Percentiles rank a stretch among this genome's conserved stretches.
These are phyloP conservation scores for Pholis gunnellus DNA, from an alignment of 2,113 vertebrate species.

Conservation along the genomic window DNA sequence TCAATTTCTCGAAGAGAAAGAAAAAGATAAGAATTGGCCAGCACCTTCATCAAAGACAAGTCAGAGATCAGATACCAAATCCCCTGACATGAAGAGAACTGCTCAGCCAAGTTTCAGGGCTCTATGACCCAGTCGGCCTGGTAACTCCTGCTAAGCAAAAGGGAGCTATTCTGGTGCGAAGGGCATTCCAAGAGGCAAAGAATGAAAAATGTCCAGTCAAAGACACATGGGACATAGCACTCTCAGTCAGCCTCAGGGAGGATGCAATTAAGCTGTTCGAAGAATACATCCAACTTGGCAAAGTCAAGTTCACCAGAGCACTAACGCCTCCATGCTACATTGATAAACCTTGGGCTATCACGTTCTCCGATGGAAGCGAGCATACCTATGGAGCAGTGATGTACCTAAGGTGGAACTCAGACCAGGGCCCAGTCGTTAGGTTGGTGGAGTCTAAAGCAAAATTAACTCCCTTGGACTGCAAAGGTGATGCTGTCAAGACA, in stretches of 20 bases:
- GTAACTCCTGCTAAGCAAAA: background rate
- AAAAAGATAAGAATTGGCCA: background rate
- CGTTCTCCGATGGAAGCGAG: too few relatives aligned
- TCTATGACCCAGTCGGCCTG: background rate
- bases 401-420: too few relatives aligned
- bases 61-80: background rate
- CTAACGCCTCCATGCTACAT: too few relatives aligned
- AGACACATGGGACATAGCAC: constrained; percentile 36
- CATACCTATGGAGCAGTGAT: too few relatives aligned
- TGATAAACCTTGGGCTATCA: too few relatives aligned
- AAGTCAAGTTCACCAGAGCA: background rate
- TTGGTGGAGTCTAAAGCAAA: too few relatives aligned
- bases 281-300: background rate
- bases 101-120: background rate
- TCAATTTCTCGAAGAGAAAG: background rate
- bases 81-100: background rate
- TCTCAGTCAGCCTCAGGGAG: constrained; percentile 28
- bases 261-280: constrained; percentile 39
- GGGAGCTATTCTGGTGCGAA: background rate
- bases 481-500: too few relatives aligned
- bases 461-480: too few relatives aligned
- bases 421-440: too few relatives aligned
- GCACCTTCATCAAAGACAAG: background rate
- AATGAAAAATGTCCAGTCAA: rapidly evolving
- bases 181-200: background rate